Evolutionary conservation across 2,113 vertebrate species (phyloP), one percentile per base, ranked within the genome.

Genomic region (Festucalex cinctus): DNA sequence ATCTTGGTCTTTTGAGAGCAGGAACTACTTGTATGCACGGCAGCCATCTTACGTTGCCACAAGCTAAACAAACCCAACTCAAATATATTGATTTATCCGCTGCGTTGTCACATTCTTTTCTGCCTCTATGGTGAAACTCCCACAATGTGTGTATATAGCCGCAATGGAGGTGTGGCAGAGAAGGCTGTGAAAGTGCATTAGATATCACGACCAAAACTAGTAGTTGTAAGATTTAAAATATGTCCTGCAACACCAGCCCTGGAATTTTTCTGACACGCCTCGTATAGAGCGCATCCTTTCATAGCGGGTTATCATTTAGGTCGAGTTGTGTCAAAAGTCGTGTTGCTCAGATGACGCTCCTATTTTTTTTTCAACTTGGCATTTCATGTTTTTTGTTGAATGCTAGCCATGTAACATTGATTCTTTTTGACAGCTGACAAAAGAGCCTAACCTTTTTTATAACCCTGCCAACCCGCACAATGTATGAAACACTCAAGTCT

Each of bases 361-460:
- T 6, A 7, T 57, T 19, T 35, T 36, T 7, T n/a, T 36, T 35
- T 35, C 17, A 63, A 71, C 20, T 78, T 63, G 67, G 75, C 68
- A 65, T 65, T 67, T 37, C 43, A 66, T 58, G n/a, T 58, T 68
- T 82, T 82, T 73, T 81, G 65, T 51, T 70, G 70, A 69, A 72
- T 75, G 65, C 57, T 67, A 66, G 54, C 72, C 65, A 60, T 60
- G 46, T 65, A 57, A 76, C 78, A 79, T 85, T 69, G 73, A 83
- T 57, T 78, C 63, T 73, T 70, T 76, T 73, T 83, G 71, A 75
- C 76, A 78, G 69, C 66, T 86, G 78, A 86, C 65, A 80, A 84
- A 86, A 61, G 70, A 72, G 71, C 63, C 37, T 51, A 43, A 74
- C 69, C 77, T 85, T 82, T 84, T 77, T 86, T 74, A 83, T 75